A percentile compares a stretch with the other conserved stretches of the same genome.
Conservation (phyloP, 1,140 invertebrate species). For the Hormaphis cornu region DNA sequence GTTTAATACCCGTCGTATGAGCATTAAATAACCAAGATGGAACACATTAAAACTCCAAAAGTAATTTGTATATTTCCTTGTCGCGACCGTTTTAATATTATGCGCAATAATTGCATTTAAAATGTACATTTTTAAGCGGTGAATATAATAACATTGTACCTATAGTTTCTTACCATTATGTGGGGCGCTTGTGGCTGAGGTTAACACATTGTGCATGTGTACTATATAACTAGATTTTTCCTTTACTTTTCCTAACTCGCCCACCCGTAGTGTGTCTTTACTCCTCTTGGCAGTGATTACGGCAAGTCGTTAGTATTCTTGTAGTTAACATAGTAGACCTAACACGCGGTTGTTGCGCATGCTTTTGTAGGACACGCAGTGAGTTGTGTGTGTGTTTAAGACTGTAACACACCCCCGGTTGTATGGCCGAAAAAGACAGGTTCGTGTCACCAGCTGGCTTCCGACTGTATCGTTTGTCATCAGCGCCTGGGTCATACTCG, state of each 20-base stretch:
- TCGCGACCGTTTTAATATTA: not conserved
- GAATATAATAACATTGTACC: too few relatives aligned
- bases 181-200: conserved; percentile 21
- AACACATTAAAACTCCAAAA: conserved; percentile 32
- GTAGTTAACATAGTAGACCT: conserved; percentile 26
- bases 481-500: conserved; percentile 21
- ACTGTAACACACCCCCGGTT: conserved; percentile 11
- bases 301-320: conserved; percentile 12
- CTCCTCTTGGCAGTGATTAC: not conserved
- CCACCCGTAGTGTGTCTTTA: conserved; percentile 15
- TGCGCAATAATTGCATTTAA: not conserved
- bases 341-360: conserved; percentile 28
- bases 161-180: too few relatives aligned
- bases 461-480: conserved; percentile 29
- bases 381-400: conserved; percentile 23
- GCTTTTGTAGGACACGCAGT: conserved; percentile 32
- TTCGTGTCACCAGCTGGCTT: conserved; percentile 25
- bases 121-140: not conserved
- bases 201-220: conserved; percentile 30
- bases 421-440: conserved; percentile 29
- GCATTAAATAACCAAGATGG: conserved; percentile 1
- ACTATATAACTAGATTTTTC: conserved; percentile 1
- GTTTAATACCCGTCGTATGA: too few relatives aligned
- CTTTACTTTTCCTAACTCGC: not conserved
- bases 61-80: conserved; percentile 3